Evolutionary conservation across 2,888 invertebrate species (phyloP).

Genomic region (Nasonovia ribisnigri): DNA sequence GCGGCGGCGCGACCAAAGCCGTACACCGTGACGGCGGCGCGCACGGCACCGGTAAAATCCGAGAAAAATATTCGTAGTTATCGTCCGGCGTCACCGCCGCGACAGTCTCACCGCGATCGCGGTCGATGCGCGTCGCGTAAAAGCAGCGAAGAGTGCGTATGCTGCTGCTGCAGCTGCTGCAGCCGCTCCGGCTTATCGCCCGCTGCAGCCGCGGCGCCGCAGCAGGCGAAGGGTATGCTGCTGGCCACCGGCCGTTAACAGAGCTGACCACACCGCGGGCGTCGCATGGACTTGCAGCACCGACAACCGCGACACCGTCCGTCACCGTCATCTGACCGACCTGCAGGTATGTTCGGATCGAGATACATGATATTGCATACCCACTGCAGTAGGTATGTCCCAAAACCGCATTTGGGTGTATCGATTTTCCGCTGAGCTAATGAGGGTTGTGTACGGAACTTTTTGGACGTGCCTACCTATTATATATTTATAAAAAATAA

Average conservation of each 20-base stretch:
- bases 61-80: neutral
- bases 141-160: neutral
- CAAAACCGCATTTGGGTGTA: neutral
- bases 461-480: neutral
- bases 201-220: neutral
- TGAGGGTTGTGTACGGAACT: neutral
- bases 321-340: neutral
- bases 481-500: neutral
- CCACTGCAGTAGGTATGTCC: no score
- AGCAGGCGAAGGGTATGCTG: neutral
- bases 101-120: neutral
- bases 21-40: neutral
- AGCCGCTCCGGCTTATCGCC: neutral
- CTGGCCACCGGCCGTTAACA: neutral
- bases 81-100: conserved; percentile 1
- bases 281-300: conserved; percentile 26
- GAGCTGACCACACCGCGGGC: neutral
- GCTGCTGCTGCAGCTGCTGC: neutral
- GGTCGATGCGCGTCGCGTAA: conserved; percentile 22
- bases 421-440: neutral
- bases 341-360: neutral
- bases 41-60: conserved; percentile 19
- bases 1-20: neutral
- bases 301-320: neutral
- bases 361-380: neutral